Evolutionary conservation across 2,113 vertebrate genomes (phyloP), one percentile per base, ranked within the genome.

Genomic region (Crocuta crocuta): DNA sequence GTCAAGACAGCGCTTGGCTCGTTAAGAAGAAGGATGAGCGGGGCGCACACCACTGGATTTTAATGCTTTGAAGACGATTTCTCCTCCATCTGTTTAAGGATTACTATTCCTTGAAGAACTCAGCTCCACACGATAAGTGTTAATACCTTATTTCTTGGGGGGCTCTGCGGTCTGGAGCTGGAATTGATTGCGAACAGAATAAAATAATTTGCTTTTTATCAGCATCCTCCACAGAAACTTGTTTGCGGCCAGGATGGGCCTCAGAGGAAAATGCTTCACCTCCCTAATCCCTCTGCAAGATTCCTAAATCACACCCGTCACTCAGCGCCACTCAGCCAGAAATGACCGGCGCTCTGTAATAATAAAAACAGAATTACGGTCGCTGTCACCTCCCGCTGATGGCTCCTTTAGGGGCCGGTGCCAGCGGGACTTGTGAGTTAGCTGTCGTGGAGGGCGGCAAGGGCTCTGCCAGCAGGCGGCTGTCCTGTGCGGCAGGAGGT

Each of bases 201-300:
- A 91, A 98, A 98, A 98, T 98, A 1, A 98, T 98, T 99, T 98
- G 96, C 98, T 98, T 98, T 98, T 99, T 98, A 99, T 99, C 98
- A 98, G 97, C 97, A 94, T 81, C 97, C 98, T 98, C 98, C 98
- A 97, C 94, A 96, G 98, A 97, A 97, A 94, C 94, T 96, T 89
- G 96, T 98, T 98, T 98, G 97, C 91, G 85, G 97, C 98, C 95
- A 97, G 78, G 82, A 89, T 96, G 88, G 96, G 97, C 96, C 97
- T 97, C 66, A 63, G 97, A 98, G 92, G 98, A 98, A 98, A 98
- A 98, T 89, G 91, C 91, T 97, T 82, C 78, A 88, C 90, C 93
- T 96, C 97, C 80, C 82, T 98, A 98, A 98, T 98, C 98, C 97
- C 92, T 0, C 4, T 12, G 31, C 94, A 91, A 96, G 94, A 97